Percentiles rank a stretch among this genome's conserved stretches.
Conservation (phyloP, 2,888 invertebrate species). For the Pandemis corylana region DNA sequence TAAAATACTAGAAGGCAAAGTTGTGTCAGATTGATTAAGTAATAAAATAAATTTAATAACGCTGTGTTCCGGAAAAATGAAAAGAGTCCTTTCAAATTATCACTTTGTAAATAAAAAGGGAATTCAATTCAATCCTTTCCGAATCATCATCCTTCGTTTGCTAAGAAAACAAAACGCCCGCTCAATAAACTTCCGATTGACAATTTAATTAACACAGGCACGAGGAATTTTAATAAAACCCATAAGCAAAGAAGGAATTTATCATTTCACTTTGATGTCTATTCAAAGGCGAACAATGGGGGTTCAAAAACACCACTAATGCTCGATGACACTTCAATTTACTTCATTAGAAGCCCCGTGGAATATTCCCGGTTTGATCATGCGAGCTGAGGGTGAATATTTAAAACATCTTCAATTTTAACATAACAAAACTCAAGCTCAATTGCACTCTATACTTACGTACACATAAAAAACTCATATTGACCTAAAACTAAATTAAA, state of each 20-base stretch:
- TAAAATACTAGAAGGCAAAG: no score
- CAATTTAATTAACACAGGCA: constrained; percentile 39
- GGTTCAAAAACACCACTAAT: constrained; percentile 64
- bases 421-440: background rate
- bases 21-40: no score
- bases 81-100: background rate
- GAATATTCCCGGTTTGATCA: constrained; percentile 63
- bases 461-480: background rate
- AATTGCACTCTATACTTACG: background rate
- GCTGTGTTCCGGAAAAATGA: background rate
- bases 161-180: constrained; percentile 21
- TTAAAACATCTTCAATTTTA: constrained; percentile 2
- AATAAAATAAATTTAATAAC: no score
- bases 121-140: background rate
- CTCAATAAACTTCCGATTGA: constrained; percentile 29
- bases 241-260: constrained; percentile 36
- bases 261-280: constrained; percentile 37
- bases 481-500: constrained; percentile 13
- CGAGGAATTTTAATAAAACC: constrained; percentile 40
- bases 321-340: constrained; percentile 66
- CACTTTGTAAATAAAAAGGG: background rate
- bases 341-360: constrained; percentile 63
- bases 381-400: constrained; percentile 61
- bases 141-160: background rate
- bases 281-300: constrained; percentile 40